These are phyloP conservation scores for Stigmatopora nigra DNA, from an alignment of 2,113 vertebrate genomes.

Conservation along the genomic window DNA sequence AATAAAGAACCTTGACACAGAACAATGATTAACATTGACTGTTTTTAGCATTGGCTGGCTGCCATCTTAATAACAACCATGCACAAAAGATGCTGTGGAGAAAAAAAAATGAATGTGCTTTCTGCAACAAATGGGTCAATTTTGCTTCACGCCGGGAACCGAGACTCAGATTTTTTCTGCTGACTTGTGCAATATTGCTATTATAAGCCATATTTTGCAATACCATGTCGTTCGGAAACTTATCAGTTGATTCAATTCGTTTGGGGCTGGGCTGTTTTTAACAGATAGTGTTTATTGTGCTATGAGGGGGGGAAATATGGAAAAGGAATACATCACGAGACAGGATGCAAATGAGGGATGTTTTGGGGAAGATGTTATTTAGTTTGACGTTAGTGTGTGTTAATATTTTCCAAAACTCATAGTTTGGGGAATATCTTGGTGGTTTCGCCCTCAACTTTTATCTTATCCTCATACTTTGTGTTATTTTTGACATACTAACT, in stretches of 20 bases:
- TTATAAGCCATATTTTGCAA: constrained; percentile 8
- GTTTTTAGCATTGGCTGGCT: constrained; percentile 33
- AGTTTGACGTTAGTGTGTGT: neutral
- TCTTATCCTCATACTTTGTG: no score
- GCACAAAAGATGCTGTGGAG: constrained; percentile 50
- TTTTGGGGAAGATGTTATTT: neutral
- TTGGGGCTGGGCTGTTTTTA: neutral
- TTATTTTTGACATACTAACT: no score
- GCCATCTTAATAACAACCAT: constrained; percentile 57
- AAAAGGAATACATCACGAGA: constrained; percentile 4
- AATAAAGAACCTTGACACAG: constrained; percentile 8
- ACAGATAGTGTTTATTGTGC: constrained; percentile 5
- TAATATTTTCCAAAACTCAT: no score
- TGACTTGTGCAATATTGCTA: constrained; percentile 33
- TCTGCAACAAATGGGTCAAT: constrained; percentile 5
- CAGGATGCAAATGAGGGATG: neutral
- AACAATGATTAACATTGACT: constrained; percentile 16
- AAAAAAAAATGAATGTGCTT: constrained; percentile 8
- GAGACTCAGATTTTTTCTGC: constrained; percentile 25
- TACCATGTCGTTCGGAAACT: constrained; percentile 6
- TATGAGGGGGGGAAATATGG: constrained; percentile 4
- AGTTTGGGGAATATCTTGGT: no score
- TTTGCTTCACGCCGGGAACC: constrained; percentile 14
- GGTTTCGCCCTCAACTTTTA: no score
- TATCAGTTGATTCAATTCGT: neutral